Conservation (phyloP, 2,797 vertebrate genomes). For the Helostoma temminkii region DNA sequence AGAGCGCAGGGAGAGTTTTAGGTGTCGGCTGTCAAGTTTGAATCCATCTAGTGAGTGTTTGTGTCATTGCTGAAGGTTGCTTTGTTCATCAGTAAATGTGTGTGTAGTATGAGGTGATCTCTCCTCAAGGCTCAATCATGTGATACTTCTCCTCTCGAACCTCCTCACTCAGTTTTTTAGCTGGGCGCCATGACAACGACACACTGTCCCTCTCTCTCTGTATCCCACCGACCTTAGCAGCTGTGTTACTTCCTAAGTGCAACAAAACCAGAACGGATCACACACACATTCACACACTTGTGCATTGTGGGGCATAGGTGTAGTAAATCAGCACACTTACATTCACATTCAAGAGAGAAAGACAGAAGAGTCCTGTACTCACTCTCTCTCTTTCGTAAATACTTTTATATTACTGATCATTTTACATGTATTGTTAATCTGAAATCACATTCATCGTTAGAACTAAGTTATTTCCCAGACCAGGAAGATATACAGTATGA, state of each 20-base stretch:
- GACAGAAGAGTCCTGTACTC: background rate
- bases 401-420: background rate
- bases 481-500: background rate
- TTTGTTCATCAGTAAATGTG: slow-evolving; percentile 37
- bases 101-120: slow-evolving; percentile 53
- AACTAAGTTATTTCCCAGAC: background rate
- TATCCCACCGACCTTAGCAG: slow-evolving; percentile 85
- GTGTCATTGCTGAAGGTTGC: slow-evolving; percentile 32
- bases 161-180: slow-evolving; percentile 67
- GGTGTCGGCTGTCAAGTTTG: slow-evolving; percentile 67
- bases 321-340: slow-evolving; percentile 43
- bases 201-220: slow-evolving; percentile 65
- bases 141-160: slow-evolving; percentile 48
- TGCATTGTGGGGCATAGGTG: slow-evolving; percentile 41
- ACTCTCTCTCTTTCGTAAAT: background rate
- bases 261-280: slow-evolving; percentile 76
- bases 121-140: slow-evolving; percentile 43
- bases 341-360: slow-evolving; percentile 18
- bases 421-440: background rate
- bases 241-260: slow-evolving; percentile 85
- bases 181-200: slow-evolving; percentile 77
- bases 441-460: background rate
- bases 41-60: slow-evolving; percentile 49
- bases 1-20: slow-evolving; percentile 40
- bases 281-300: slow-evolving; percentile 40